phyloP scores from a whole-genome alignment of 2,797 vertebrate species.

The Rhinophrynus dorsalis region DNA sequence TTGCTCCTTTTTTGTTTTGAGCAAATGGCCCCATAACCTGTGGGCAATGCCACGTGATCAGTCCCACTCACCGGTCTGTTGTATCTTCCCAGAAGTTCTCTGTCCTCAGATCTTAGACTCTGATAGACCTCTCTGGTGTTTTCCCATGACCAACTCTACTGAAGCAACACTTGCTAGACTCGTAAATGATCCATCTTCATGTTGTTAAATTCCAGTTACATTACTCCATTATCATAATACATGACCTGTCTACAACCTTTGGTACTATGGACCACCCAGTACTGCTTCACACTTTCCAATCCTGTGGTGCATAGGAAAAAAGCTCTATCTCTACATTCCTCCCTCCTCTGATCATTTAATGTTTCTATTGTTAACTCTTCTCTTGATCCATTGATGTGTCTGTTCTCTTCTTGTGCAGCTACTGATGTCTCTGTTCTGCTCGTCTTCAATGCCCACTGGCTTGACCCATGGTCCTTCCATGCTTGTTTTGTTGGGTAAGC shows the following conservation, averaged over 20 bases:
- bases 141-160: background rate
- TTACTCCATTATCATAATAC: slow-evolving; percentile 9
- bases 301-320: background rate
- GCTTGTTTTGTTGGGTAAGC: too few species aligned
- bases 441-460: too few species aligned
- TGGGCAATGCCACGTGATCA: background rate
- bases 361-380: slow-evolving; percentile 2
- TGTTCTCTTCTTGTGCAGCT: background rate
- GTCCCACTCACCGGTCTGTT: background rate
- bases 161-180: background rate
- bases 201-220: background rate
- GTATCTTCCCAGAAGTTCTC: background rate
- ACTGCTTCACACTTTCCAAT: slow-evolving; percentile 2
- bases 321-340: background rate
- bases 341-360: background rate
- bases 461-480: too few species aligned
- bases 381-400: background rate
- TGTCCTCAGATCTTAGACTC: background rate
- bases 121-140: background rate
- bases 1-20: too few species aligned
- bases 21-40: too few species aligned
- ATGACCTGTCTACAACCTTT: slow-evolving; percentile 21
- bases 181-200: background rate
- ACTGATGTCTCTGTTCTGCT: too few species aligned
- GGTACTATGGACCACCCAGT: slow-evolving; percentile 11